Base-by-base conservation (phyloP, 2,113 vertebrate species). In the Rutilus rutilus region DNA sequence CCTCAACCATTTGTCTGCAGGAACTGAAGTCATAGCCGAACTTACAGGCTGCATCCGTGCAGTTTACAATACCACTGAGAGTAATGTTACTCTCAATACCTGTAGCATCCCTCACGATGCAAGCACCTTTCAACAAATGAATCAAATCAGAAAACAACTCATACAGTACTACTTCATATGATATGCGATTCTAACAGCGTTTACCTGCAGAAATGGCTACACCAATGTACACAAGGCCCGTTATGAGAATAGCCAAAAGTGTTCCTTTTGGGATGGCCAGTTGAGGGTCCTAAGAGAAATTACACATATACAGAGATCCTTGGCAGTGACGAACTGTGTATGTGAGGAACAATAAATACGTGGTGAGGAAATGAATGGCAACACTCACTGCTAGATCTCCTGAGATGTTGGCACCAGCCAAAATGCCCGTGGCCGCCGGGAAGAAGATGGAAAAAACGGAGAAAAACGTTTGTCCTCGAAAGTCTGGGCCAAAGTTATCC, bases 331-430 rank as follows among this genome's bases (percentile, higher is more conserved):
- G 6, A 57, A 57, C 54, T 23, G 54, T 57, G 19, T 57, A 8
- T 5, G 74, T 30, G n/a, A 88, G 4, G n/a, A 73, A n/a, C 54
- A 25, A 14, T 27, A 79, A 65, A 60, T n/a, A 11, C 3, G 12
- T 1, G 0, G 15, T 30, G 2, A 52, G 12, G 8, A 60, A 25
- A 39, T 21, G 19, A 30, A 5, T 42, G 36, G 5, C 4, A 14
- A 1, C 60, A 96, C 97, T 97, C 90, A 99, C 98, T 73, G 97
- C 95, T 84, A 99, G 97, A 92, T 99, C 98, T 93, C 98, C 98
- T 57, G 98, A 99, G 94, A 99, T 99, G 93, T 99, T 99, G 89
- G 98, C 97, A 87, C 98, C 98, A 59, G 98, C 98, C 90, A 99
- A 94, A 92, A 99, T 99, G 87, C 98, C 98, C 86, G 98, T 99